phyloP scores from a whole-genome alignment of 2,797 vertebrate species.

The Pteronotus mesoamericanus region DNA sequence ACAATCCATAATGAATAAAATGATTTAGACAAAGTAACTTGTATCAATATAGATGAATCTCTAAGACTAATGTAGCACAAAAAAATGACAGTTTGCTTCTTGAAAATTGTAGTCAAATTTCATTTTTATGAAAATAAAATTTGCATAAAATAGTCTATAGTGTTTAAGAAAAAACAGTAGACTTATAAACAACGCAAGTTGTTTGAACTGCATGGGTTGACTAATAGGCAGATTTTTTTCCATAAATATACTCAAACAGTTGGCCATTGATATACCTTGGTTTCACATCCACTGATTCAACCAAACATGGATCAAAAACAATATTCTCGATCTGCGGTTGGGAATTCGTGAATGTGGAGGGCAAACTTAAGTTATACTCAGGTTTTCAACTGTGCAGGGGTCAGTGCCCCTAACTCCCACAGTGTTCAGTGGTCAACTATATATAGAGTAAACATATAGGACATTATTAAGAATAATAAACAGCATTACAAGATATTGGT shows the following conservation, averaged over 20 bases:
- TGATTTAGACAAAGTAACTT: neutral
- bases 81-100: neutral
- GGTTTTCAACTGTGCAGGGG: neutral
- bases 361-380: neutral
- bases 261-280: neutral
- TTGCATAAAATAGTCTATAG: neutral
- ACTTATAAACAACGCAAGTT: neutral
- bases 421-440: neutral
- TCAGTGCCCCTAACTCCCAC: neutral
- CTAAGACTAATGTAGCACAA: neutral
- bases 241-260: neutral
- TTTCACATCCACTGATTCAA: neutral
- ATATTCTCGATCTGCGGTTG: neutral
- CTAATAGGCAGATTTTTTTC: neutral
- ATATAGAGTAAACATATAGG: neutral
- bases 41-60: neutral
- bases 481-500: neutral
- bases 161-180: neutral
- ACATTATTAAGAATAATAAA: constrained; percentile 10
- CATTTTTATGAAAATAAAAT: neutral
- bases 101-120: neutral
- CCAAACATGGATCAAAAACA: neutral
- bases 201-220: neutral
- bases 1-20: neutral
- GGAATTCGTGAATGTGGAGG: neutral